Evolutionary conservation across 1,140 invertebrate genomes (phyloP).

Genomic region (Amphibalanus amphitrite): DNA sequence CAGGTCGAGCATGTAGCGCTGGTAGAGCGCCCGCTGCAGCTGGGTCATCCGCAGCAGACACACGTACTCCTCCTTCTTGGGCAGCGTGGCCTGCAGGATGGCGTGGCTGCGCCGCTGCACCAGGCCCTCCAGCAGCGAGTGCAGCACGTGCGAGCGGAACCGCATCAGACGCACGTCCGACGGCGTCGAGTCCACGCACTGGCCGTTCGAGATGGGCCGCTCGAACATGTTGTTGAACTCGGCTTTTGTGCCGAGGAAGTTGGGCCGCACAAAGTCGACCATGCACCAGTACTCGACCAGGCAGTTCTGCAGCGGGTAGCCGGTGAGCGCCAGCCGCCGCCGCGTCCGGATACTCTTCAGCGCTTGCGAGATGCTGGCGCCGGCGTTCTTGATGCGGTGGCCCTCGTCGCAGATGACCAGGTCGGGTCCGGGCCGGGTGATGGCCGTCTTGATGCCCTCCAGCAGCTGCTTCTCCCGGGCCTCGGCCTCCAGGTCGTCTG

Average conservation of each 20-base stretch:
- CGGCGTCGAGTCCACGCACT: constrained; percentile 80
- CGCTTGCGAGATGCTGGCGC: constrained; percentile 79
- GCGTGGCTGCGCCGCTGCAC: constrained; percentile 77
- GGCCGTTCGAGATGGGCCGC: constrained; percentile 81
- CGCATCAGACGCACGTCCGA: constrained; percentile 76
- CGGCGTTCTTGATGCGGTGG: constrained; percentile 89
- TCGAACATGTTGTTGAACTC: constrained; percentile 95
- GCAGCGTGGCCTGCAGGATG: constrained; percentile 66
- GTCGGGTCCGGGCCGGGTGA: constrained; percentile 84
- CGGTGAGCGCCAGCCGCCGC: constrained; percentile 74
- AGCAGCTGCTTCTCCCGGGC: constrained; percentile 69
- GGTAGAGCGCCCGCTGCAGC: constrained; percentile 71
- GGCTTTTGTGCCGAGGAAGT: constrained; percentile 69
- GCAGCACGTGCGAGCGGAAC: constrained; percentile 72
- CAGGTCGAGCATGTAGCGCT: constrained; percentile 80
- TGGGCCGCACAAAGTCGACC: constrained; percentile 89
- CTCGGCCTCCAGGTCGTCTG: constrained; percentile 34
- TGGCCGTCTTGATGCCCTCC: constrained; percentile 63
- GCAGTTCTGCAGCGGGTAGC: constrained; percentile 94
- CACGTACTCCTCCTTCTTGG: constrained; percentile 82
- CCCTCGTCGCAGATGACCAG: constrained; percentile 90
- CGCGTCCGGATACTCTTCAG: constrained; percentile 81
- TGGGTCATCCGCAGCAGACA: constrained; percentile 68
- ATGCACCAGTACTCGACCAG: constrained; percentile 91
- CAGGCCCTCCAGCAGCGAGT: constrained; percentile 75